Evolutionary conservation across 2,797 vertebrate genomes (phyloP).

Genomic region (Pelodytes ibericus): DNA sequence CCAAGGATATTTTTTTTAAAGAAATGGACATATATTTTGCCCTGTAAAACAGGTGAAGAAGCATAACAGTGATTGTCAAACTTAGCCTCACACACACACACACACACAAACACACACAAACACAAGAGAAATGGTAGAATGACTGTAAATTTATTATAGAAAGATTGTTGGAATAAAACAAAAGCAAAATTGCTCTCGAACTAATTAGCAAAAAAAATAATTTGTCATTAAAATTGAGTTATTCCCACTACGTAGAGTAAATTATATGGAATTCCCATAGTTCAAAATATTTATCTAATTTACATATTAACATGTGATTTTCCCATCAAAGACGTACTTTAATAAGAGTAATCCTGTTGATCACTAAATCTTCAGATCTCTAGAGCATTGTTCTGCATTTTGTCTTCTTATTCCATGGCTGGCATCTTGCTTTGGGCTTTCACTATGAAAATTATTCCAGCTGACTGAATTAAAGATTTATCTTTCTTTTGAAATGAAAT

Average conservation of each 20-base stretch:
- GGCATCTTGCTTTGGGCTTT: conserved; percentile 32
- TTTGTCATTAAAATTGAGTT: too few relatives aligned
- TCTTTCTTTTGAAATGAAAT: conserved; percentile 30
- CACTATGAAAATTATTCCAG: conserved; percentile 24
- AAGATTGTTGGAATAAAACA: too few relatives aligned
- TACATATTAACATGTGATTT: conserved; percentile 12
- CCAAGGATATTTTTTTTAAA: too few relatives aligned
- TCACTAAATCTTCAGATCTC: conserved; percentile 39
- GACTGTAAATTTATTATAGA: too few relatives aligned
- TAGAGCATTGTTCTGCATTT: conserved; percentile 30
- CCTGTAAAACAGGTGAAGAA: too few relatives aligned
- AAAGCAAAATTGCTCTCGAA: too few relatives aligned
- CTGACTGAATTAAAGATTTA: conserved; percentile 39
- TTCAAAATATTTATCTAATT: conserved; percentile 11
- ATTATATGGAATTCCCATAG: background rate
- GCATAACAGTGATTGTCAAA: too few relatives aligned
- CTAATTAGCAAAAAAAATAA: too few relatives aligned
- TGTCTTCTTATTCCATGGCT: conserved; percentile 30
- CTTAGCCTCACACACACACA: too few relatives aligned
- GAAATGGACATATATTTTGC: too few relatives aligned
- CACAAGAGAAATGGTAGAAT: too few relatives aligned
- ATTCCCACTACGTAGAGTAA: conserved; percentile 6
- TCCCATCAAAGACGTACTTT: conserved; percentile 1
- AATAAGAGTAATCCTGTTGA: conserved; percentile 30
- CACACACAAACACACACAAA: too few relatives aligned